Evolutionary conservation across 2,113 vertebrate species (phyloP).

Genomic region (Emberiza fucata): DNA sequence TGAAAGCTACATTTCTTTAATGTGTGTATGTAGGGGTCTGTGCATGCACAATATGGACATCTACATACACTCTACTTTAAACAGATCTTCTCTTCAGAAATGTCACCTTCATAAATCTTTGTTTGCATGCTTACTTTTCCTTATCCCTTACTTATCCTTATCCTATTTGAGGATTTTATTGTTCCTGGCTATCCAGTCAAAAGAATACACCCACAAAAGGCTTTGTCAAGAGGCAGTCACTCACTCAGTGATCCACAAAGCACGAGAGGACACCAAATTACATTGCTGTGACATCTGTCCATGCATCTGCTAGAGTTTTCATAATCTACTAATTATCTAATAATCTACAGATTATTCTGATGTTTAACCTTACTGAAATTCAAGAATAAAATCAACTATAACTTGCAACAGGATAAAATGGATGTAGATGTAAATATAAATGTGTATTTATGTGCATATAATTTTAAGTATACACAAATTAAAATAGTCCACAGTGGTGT

Average conservation of each 20-base stretch:
- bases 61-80: not conserved
- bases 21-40: not conserved
- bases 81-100: not conserved
- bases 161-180: conserved; percentile 4
- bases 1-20: not conserved
- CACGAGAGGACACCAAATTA: conserved; percentile 60
- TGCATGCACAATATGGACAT: not conserved
- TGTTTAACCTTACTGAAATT: conserved; percentile 33
- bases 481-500: not conserved
- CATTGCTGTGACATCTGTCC: conserved; percentile 75
- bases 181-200: not conserved
- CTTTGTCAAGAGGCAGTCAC: conserved; percentile 51
- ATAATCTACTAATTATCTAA: conserved; percentile 59
- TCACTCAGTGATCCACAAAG: conserved; percentile 47
- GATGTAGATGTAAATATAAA: not conserved
- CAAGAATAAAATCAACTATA: not conserved
- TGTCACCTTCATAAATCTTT: not conserved
- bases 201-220: conserved; percentile 50
- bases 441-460: too few species aligned
- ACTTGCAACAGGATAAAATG: conserved; percentile 22
- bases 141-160: not conserved
- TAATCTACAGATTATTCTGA: conserved; percentile 52
- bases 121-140: not conserved
- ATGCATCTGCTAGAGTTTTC: conserved; percentile 69
- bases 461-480: not conserved